phyloP scores from a whole-genome alignment of 2,797 vertebrate species.

The Epinephelus malabaricus region DNA sequence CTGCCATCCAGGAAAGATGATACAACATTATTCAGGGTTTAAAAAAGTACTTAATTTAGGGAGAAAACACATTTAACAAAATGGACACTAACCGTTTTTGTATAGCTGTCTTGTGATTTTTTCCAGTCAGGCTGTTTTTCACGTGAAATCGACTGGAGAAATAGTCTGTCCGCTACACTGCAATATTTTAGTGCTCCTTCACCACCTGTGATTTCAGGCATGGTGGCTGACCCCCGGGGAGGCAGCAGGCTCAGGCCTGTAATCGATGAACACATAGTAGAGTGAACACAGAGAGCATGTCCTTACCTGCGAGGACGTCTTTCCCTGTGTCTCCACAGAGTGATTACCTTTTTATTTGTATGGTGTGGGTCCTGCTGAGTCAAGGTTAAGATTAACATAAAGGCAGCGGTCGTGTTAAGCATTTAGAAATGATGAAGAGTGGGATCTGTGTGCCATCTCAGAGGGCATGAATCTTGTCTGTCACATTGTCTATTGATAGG shows the following conservation, averaged over 20 bases:
- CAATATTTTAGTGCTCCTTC: slow-evolving; percentile 20
- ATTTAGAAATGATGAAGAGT: neutral
- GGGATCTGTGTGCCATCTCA: neutral
- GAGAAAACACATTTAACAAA: neutral
- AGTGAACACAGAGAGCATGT: slow-evolving; percentile 52
- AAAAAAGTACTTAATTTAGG: neutral
- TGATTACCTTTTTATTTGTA: neutral
- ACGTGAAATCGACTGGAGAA: neutral
- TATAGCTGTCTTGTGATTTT: neutral
- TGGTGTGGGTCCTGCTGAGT: slow-evolving; percentile 21
- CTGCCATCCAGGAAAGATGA: neutral
- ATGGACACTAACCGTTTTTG: neutral
- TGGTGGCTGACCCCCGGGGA: slow-evolving; percentile 26
- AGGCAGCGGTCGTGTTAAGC: neutral
- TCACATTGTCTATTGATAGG: slow-evolving; percentile 6
- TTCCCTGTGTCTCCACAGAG: slow-evolving; percentile 13
- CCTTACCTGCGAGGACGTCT: slow-evolving; percentile 15
- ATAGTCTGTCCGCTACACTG: neutral
- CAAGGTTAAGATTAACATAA: slow-evolving; percentile 13
- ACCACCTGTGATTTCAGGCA: slow-evolving; percentile 36
- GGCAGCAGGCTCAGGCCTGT: slow-evolving; percentile 51
- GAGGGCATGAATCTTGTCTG: neutral
- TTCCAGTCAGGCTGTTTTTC: neutral
- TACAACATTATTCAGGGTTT: neutral
- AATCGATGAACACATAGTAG: slow-evolving; percentile 56